Base-by-base conservation (phyloP, 2,797 vertebrate genomes). In the Labeo calbasu region DNA sequence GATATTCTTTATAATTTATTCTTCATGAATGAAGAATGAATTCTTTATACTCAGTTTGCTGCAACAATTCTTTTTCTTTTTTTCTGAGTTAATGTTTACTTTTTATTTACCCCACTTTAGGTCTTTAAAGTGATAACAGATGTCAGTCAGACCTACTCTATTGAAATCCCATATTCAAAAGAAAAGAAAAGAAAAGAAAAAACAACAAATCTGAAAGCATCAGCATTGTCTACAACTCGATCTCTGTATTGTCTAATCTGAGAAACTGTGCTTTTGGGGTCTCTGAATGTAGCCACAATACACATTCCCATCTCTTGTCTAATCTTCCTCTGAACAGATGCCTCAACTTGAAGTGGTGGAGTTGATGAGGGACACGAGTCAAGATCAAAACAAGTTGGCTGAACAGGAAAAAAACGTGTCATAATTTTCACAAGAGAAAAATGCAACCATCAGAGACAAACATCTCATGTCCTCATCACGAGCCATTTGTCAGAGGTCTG, bases 231-330 rank as follows among this genome's bases (percentile, higher is more conserved):
- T 92, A 65, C 87, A 89, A 89, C 84, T 88, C 86, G 89, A 92
- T 90, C 82, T 79, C 25, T 91, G 89, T 89, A 92, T 92, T 94
- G 93, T 94, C 93, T 94, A 90, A 93, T 88, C 86, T 89, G 86
- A 90, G 89, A 88, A 86, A 89, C 61, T 84, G 87, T 79, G 90
- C 89, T 91, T 93, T 93, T 88, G 89, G 91, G 86, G 76, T 75
- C 86, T 83, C 19, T 92, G 92, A 93, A 92, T 94, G 92, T 94
- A 95, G 94, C 86, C 94, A 96, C 93, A 96, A 95, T 95, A 95
- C 88, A 92, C 93, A 94, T 93, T 88, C 78, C 81, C 90, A 95
- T 94, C 93, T 90, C 0, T 13, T 70, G 76, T 86, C 32, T 79
- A 86, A 94, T 95, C 94, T 93, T 87, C 88, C 89, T n/a, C 89